Evolutionary conservation across 2,888 invertebrate species (phyloP).

Genomic region (Miltochrista miniata): DNA sequence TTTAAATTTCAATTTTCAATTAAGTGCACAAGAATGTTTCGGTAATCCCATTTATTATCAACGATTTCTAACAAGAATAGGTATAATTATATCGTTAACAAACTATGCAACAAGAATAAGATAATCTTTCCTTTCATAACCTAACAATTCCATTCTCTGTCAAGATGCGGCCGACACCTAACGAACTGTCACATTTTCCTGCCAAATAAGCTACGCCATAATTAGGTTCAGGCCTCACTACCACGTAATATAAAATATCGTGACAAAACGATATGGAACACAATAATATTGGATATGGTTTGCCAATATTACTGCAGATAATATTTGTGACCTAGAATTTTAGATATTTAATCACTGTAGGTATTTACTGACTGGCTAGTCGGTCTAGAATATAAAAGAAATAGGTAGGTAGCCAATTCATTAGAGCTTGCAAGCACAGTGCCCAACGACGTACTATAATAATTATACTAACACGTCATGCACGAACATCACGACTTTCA

Average conservation of each 20-base stretch:
- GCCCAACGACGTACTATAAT: no score
- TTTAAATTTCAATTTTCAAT: no score
- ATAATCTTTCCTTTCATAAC: constrained; percentile 36
- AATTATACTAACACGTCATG: no score
- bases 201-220: constrained; percentile 64
- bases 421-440: no score
- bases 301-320: constrained; percentile 17
- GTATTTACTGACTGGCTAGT: no score
- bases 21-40: no score
- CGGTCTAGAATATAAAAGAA: no score
- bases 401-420: no score
- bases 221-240: constrained; percentile 56
- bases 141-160: constrained; percentile 51
- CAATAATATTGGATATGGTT: constrained; percentile 18
- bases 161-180: constrained; percentile 54
- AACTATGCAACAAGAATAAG: constrained; percentile 28
- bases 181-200: constrained; percentile 74
- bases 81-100: constrained; percentile 11
- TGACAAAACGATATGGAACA: constrained; percentile 16
- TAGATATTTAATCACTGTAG: not conserved
- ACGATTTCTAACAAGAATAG: no score
- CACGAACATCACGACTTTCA: no score
- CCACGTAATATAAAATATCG: constrained; percentile 33
- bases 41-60: no score
- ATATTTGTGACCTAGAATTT: not conserved